Base-by-base conservation (phyloP, 2,888 invertebrate genomes). In the Caenorhabditis sp. region DNA sequence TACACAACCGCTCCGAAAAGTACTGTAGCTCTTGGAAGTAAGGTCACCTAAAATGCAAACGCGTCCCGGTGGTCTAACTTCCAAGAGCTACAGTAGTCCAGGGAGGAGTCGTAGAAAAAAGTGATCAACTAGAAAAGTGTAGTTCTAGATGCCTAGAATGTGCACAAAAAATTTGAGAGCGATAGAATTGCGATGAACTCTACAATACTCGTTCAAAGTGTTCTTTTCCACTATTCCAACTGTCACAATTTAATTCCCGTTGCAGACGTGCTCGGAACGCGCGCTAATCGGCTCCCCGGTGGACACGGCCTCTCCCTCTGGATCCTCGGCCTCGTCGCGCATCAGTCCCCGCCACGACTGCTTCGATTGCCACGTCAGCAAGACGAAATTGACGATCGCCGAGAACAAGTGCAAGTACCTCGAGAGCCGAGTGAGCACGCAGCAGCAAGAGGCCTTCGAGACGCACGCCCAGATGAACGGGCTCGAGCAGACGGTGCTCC, bases 351-450 rank as follows among this genome's bases (percentile, higher is more conserved):
- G 58, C 20, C 37, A 63, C 26, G 66, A 66, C 1, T 83, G 83
- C 45, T 83, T 72, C 58, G 81, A 83, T n/a, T 83, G 83, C 48
- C 66, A 78, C 3, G 46, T 78, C 26, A 48, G 65, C 59, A 81
- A 80, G 55, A 74, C 78, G 15, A 76, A 76, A 27, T 37, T 75
- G 15, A 65, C 62, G 13, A 56, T 77, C 27, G 55, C 79, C 0
- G 81, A 81, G 13, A 80, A 50, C 46, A 66, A 72, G 20, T 76
- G 76, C 35, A 66, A 72, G 8, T 80, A 74, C 37, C 20, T 81
- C 43, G 79, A 81, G 35, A 59, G 59, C 8, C 39, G 71, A 15
- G 68, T 78, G 9, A 53, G 50, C 9, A 48, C 70, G 3, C 43
- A 81, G 27, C 72, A 74, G 45, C 71, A 72, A 11, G 81, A 81